phyloP scores from a whole-genome alignment of 2,888 invertebrate species.

The Drosophila mercatorum region DNA sequence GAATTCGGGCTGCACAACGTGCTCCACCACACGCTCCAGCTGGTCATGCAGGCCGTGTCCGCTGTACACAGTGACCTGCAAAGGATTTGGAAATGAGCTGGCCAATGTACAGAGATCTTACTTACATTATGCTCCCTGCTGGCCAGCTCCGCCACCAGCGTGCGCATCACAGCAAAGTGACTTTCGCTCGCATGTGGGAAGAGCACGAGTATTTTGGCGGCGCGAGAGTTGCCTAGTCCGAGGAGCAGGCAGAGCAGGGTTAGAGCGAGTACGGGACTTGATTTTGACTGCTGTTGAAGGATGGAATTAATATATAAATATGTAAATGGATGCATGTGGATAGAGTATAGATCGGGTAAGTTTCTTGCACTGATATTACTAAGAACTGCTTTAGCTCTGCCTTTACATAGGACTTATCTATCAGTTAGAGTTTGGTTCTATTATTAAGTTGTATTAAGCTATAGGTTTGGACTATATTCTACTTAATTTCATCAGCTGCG shows the following conservation, averaged over 20 bases:
- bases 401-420: too few relatives aligned
- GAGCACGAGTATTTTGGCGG: constrained; percentile 79
- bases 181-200: constrained; percentile 83
- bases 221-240: constrained; percentile 8
- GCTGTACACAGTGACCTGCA: constrained; percentile 81
- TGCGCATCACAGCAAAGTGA: constrained; percentile 84
- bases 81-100: neutral
- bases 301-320: neutral
- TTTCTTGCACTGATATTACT: too few relatives aligned
- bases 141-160: constrained; percentile 84
- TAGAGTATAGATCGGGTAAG: too few relatives aligned
- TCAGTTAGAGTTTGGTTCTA: too few relatives aligned
- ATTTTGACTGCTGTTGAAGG: neutral
- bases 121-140: constrained; percentile 85
- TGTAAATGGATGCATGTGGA: too few relatives aligned
- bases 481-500: too few relatives aligned
- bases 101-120: neutral
- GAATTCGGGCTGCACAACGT: constrained; percentile 77
- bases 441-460: too few relatives aligned
- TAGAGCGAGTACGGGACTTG: neutral
- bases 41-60: constrained; percentile 82
- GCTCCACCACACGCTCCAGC: constrained; percentile 80
- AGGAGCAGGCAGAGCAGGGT: constrained; percentile 2
- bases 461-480: too few relatives aligned
- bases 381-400: too few relatives aligned